These are phyloP conservation scores for Novumbra hubbsi DNA, from an alignment of 2,797 vertebrate species.

Conservation along the genomic window DNA sequence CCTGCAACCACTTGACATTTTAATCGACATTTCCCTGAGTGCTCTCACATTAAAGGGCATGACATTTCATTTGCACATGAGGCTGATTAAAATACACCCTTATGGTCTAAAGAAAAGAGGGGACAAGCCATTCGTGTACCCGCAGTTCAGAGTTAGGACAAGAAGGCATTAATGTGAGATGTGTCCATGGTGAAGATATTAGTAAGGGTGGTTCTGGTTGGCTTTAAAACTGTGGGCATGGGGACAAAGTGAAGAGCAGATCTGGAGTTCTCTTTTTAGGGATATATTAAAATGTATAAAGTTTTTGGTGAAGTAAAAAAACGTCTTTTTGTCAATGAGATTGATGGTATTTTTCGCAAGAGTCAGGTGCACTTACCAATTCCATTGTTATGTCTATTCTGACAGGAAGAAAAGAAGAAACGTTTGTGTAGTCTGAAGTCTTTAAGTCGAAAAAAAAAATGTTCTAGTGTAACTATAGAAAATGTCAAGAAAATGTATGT, in stretches of 20 bases:
- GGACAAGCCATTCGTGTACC: conserved; percentile 57
- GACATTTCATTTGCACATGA: conserved; percentile 84
- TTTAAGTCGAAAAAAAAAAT: too few relatives aligned
- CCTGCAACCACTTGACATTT: conserved; percentile 84
- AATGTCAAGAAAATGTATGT: too few relatives aligned
- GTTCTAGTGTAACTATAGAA: too few relatives aligned
- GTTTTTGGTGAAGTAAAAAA: too few relatives aligned
- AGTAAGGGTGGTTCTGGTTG: conserved; percentile 21
- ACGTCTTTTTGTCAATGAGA: too few relatives aligned
- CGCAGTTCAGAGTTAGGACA: conserved; percentile 48
- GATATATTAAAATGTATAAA: too few relatives aligned
- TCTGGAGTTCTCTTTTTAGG: neutral
- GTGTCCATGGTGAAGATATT: conserved; percentile 32
- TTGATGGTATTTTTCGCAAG: too few relatives aligned
- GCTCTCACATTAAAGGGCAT: conserved; percentile 81
- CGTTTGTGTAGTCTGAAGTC: too few relatives aligned
- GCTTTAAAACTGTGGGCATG: conserved; percentile 20
- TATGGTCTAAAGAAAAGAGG: conserved; percentile 66
- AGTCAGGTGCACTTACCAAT: too few relatives aligned
- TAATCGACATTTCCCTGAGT: conserved; percentile 82
- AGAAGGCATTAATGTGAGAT: conserved; percentile 31
- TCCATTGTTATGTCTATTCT: too few relatives aligned
- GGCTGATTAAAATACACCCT: conserved; percentile 81
- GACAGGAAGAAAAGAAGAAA: too few relatives aligned
- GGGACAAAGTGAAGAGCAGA: neutral